phyloP scores from a whole-genome alignment of 2,888 invertebrate genomes.

The Drosophila lutescens region DNA sequence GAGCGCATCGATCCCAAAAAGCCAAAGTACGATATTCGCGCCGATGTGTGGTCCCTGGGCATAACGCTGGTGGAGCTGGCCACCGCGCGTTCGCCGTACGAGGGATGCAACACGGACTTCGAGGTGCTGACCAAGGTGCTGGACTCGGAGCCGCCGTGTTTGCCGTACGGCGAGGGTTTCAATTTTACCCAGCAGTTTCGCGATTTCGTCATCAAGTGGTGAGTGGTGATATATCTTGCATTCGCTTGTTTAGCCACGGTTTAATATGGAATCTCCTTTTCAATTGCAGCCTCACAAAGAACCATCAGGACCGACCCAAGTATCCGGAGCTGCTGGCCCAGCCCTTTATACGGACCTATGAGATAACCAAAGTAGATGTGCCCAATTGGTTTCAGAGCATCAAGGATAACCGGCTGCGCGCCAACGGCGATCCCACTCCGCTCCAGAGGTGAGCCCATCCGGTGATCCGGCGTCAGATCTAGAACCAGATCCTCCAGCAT shows the following conservation, averaged over 20 bases:
- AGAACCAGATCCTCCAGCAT: neutral
- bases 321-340: constrained; percentile 95
- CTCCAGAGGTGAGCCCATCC: constrained; percentile 81
- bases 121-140: constrained; percentile 97
- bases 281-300: constrained; percentile 92
- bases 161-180: constrained; percentile 89
- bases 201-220: constrained; percentile 96
- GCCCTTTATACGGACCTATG: constrained; percentile 93
- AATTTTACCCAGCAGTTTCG: constrained; percentile 93
- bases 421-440: constrained; percentile 67
- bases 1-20: constrained; percentile 97
- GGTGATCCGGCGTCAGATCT: neutral
- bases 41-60: constrained; percentile 99
- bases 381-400: constrained; percentile 93
- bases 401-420: constrained; percentile 83
- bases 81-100: constrained; percentile 97
- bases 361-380: constrained; percentile 89
- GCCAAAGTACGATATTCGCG: constrained; percentile 99
- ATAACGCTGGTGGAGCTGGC: constrained; percentile 98
- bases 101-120: constrained; percentile 98
- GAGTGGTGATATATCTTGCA: constrained; percentile 76
- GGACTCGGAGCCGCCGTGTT: constrained; percentile 93
- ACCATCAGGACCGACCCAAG: constrained; percentile 96
- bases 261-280: neutral
- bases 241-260: neutral